phyloP scores from a whole-genome alignment of 2,113 vertebrate species.

The Puma concolor region DNA sequence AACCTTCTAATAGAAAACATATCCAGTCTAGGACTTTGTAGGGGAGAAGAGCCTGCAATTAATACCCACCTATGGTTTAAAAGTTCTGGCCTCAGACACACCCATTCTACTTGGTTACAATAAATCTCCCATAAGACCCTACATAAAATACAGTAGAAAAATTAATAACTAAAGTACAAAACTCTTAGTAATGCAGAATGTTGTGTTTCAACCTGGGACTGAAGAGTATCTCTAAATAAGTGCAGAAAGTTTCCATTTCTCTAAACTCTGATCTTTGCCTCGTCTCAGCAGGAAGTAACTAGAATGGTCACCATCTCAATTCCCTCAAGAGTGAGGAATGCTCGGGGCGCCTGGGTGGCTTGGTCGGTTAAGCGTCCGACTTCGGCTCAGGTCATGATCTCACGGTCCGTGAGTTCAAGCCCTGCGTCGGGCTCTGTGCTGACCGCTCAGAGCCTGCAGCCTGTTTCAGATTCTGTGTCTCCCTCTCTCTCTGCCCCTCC shows the following conservation, averaged over 20 bases:
- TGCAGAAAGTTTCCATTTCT: neutral
- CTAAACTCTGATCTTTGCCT: neutral
- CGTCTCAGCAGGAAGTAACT: neutral
- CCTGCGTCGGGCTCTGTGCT: no score
- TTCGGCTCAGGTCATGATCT: no score
- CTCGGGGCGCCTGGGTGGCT: no score
- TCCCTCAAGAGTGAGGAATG: neutral
- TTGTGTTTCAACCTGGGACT: neutral
- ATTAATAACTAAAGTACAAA: neutral
- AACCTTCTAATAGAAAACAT: conserved; percentile 44
- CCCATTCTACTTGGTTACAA: neutral
- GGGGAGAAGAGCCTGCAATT: conserved; percentile 10
- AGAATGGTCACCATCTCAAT: neutral
- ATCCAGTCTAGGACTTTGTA: neutral
- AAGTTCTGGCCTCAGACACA: neutral
- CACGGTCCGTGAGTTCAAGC: no score
- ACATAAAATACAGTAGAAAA: neutral
- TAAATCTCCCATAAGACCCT: neutral
- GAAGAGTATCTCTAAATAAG: neutral
- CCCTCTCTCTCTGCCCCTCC: no score
- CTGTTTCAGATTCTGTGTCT: no score
- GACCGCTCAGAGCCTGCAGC: no score
- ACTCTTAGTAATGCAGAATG: neutral
- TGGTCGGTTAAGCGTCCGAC: no score
- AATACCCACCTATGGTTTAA: neutral